Evolutionary conservation across 2,888 invertebrate genomes (phyloP).

Genomic region (Pachymerium ferrugineum): DNA sequence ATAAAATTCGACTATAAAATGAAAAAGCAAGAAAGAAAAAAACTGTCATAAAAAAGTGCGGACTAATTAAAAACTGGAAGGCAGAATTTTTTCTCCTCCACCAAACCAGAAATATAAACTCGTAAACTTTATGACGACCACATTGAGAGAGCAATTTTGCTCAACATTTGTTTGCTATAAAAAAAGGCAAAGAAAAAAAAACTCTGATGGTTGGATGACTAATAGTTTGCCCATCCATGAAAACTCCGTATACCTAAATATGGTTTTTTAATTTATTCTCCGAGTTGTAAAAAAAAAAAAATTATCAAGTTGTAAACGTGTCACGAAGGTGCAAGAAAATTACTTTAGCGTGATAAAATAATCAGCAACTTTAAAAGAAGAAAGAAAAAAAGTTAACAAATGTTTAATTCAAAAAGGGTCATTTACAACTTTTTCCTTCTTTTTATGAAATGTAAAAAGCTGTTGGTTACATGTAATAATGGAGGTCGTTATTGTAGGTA

Average conservation of each 20-base stretch:
- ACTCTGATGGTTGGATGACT: neutral
- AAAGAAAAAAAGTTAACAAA: neutral
- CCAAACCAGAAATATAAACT: neutral
- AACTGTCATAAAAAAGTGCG: neutral
- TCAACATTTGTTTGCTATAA: neutral
- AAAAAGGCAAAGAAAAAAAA: neutral
- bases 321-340: neutral
- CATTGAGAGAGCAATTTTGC: neutral
- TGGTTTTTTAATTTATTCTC: neutral
- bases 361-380: neutral
- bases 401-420: neutral
- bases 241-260: neutral
- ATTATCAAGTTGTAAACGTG: no score
- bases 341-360: slow-evolving; percentile 9
- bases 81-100: neutral
- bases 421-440: neutral
- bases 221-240: neutral
- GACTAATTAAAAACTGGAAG: neutral
- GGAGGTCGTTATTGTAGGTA: slow-evolving; percentile 4
- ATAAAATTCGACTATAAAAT: neutral
- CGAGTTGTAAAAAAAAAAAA: neutral
- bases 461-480: slow-evolving; percentile 9
- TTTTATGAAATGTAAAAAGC: slow-evolving; percentile 12
- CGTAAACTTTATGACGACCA: neutral
- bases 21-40: no score